Base-by-base conservation (phyloP, 2,888 invertebrate genomes). In the Helleia helle region DNA sequence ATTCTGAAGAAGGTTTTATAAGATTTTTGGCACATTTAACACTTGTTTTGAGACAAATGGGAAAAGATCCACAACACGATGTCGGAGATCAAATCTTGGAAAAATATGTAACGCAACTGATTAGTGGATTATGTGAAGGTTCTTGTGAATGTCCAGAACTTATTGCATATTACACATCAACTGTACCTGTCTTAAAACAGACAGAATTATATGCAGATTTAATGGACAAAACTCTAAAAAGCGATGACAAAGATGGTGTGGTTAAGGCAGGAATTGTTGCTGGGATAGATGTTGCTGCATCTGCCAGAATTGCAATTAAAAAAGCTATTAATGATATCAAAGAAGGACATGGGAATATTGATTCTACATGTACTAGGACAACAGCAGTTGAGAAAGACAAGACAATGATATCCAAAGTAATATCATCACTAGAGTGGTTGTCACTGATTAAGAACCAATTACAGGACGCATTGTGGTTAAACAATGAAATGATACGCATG, bases 1-100 rank as follows among this genome's bases (percentile, higher is more conserved):
- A 71, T 42, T 69, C 74, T 14, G 80, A 79, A 28, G 79, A 79
- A 30, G 67, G 87, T 54, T 89, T 93, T 51, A 66, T 94, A 18
- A 81, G 97, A 51, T 96, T 96, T 58, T 83, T 94, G 51, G 91
- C 95, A 3, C 97, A 97, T 72, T 83, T 97, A 38, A 88, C 95
- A 8, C 79, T 97, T 3, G 91, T 97, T 54, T 87, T 97, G 47
- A 87, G 94, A 30, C 89, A 91, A 54, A 90, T 95, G 60, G 94
- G 94, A 0, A 90, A 90, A 55, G 87, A 88, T 41, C 87, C 89
- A 11, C 87, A 89, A 44, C 89, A 91, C 59, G 90, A 92, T 51
- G 74, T 90, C 42, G 92, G 92, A 12, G 92, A 94, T 60, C 87
- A 88, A 52, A 88, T 97, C 40, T 71, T 97, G 24, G 90, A 93